Conservation (phyloP, 1,140 invertebrate genomes). For the Drosophila erecta region DNA sequence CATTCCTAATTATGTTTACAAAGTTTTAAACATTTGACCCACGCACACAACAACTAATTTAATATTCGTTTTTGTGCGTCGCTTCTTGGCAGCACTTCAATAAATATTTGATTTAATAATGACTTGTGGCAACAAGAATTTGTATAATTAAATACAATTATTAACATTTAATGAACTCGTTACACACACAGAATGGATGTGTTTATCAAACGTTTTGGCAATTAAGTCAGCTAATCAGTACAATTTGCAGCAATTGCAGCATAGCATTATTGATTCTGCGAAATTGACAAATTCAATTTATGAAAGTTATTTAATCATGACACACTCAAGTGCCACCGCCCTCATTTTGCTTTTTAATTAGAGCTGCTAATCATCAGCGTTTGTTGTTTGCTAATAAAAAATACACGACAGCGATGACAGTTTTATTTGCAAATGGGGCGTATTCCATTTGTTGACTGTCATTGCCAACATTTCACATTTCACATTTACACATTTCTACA, state of each 20-base stretch:
- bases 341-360: neutral
- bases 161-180: neutral
- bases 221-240: neutral
- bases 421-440: conserved; percentile 17
- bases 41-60: neutral
- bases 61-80: neutral
- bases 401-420: conserved; percentile 5
- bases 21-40: too few relatives aligned
- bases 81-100: neutral
- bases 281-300: conserved; percentile 3
- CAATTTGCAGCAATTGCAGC: too few relatives aligned
- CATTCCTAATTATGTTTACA: too few relatives aligned
- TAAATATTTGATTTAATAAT: conserved; percentile 6
- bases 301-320: neutral
- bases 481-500: too few relatives aligned
- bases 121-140: neutral
- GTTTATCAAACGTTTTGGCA: neutral
- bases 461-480: conserved; percentile 2
- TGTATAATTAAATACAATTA: neutral
- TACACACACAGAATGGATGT: neutral
- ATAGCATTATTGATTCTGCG: neutral
- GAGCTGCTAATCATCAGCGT: conserved; percentile 3
- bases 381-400: conserved; percentile 6
- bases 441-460: conserved; percentile 9
- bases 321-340: neutral